Evolutionary conservation across 2,113 vertebrate species (phyloP), one percentile per base, ranked within the genome.

Genomic region (Melospiza melodia): DNA sequence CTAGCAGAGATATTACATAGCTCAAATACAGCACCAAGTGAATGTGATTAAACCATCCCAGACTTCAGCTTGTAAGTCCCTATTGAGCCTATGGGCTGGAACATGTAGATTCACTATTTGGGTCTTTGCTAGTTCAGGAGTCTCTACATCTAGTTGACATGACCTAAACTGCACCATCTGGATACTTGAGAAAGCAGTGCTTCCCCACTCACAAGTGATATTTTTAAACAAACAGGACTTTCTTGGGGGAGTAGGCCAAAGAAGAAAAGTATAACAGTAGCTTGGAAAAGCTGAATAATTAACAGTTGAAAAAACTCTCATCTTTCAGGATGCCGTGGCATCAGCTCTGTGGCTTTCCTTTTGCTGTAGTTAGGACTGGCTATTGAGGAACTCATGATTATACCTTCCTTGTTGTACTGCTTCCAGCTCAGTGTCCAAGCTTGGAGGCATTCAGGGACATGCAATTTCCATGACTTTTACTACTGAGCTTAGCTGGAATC

Each of bases 271-370:
- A 63, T 48, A 84, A 77, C 19, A 51, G 30, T 59, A 90, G 54
- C 20, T 65, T 92, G 86, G 80, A 95, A 94, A 96, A 86, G 55
- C 27, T 89, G 79, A 88, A 84, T 93, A 94, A 95, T 92, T 95
- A 96, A 44, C 23, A 81, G 59, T 51, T 84, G 86, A 88, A 93
- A 85, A 92, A 69, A 21, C 5, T 83, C 58, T 81, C 68, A 19
- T 59, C 52, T 93, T 95, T 75, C 81, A 94, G 41, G 78, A 67
- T 5, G 3, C 55, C 62, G 65, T 84, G 73, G 93, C 76, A 92
- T 75, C 2, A 2, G 21, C 65, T 84, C 55, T 67, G 39, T 89
- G 31, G 24, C 41, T 91, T 93, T 88, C 43, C 63, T 85, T 93
- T 87, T 62, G 23, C 43, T 71, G 19, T 35, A 81, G 35, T 19